A percentile compares a stretch with the other conserved stretches of the same genome.
Conservation (phyloP, 2,797 vertebrate species). For the Iguana delicatissima region DNA sequence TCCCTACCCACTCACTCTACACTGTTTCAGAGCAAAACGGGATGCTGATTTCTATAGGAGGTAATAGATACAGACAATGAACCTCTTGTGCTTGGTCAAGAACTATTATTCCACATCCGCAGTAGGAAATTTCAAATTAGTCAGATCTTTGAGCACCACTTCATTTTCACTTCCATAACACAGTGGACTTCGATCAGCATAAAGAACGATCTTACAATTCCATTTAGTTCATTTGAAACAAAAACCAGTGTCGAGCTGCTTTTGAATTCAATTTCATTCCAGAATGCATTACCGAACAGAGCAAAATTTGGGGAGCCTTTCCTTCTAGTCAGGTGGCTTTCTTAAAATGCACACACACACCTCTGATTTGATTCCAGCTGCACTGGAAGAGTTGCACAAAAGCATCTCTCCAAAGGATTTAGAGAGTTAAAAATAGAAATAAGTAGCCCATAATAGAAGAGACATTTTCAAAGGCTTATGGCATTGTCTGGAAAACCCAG, state of each 20-base stretch:
- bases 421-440: slow-evolving; percentile 44
- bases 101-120: background rate
- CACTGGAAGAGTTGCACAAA: slow-evolving; percentile 37
- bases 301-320: slow-evolving; percentile 24
- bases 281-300: slow-evolving; percentile 13
- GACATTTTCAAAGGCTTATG: slow-evolving; percentile 8
- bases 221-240: background rate
- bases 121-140: background rate
- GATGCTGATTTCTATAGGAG: background rate
- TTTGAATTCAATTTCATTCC: slow-evolving; percentile 2
- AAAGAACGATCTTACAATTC: background rate
- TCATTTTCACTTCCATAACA: background rate
- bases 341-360: background rate
- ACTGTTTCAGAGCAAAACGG: background rate
- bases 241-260: fast-evolving
- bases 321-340: slow-evolving; percentile 28
- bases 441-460: slow-evolving; percentile 29
- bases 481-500: slow-evolving; percentile 28
- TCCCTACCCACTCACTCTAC: background rate
- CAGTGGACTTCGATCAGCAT: background rate
- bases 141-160: background rate
- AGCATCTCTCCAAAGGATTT: slow-evolving; percentile 47
- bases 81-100: background rate
- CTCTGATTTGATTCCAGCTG: slow-evolving; percentile 18
- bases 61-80: background rate